Percentiles rank a stretch among this genome's conserved stretches.
phyloP scores from a whole-genome alignment of 2,113 vertebrate genomes.

The Thunnus thynnus region DNA sequence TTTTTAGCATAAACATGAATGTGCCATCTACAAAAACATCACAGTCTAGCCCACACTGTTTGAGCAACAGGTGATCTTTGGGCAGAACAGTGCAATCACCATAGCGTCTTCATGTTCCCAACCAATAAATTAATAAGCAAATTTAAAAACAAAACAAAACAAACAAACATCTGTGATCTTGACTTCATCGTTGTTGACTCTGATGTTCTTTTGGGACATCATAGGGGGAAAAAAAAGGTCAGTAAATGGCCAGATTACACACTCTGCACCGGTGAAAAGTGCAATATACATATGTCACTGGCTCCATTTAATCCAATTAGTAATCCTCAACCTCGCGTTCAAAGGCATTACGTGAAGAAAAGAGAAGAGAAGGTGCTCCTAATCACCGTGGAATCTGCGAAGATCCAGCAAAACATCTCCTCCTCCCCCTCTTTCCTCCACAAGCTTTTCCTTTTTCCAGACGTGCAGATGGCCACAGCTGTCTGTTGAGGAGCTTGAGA shows the following conservation, averaged over 20 bases:
- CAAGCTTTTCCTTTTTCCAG: conserved; percentile 32
- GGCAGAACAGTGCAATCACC: not conserved
- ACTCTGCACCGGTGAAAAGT: conserved; percentile 41
- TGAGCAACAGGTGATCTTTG: conserved; percentile 10
- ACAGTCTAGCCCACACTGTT: not conserved
- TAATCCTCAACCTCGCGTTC: conserved; percentile 66
- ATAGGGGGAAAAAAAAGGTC: not conserved
- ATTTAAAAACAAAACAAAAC: not conserved
- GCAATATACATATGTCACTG: conserved; percentile 59
- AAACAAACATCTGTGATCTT: not conserved
- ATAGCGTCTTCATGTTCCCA: too few species aligned
- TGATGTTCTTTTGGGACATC: not conserved
- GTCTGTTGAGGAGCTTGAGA: conserved; percentile 78
- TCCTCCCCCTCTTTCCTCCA: not conserved
- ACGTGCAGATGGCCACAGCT: conserved; percentile 86
- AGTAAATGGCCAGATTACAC: conserved; percentile 43
- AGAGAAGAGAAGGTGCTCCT: conserved; percentile 68
- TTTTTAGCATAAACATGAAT: too few species aligned
- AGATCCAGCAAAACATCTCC: conserved; percentile 57
- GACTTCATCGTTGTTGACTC: not conserved
- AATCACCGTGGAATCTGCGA: conserved; percentile 70
- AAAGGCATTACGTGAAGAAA: conserved; percentile 62
- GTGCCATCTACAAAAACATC: too few species aligned
- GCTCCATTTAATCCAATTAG: conserved; percentile 76
- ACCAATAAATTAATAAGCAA: too few species aligned